A percentile compares a stretch with the other conserved stretches of the same genome.
These are phyloP conservation scores for Polymixis flavicincta DNA, from an alignment of 2,888 invertebrate species.

Conservation along the genomic window DNA sequence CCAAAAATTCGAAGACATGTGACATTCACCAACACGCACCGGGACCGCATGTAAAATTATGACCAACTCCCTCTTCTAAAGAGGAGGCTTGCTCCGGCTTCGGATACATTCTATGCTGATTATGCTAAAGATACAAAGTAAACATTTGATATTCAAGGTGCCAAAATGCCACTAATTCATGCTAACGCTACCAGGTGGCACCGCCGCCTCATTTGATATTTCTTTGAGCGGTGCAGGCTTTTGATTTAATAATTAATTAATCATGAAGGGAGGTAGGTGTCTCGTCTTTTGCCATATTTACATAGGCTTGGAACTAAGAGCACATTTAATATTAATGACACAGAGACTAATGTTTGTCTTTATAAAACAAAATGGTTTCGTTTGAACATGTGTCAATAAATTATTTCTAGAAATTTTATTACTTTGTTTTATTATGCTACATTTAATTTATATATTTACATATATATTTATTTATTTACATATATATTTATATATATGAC, in stretches of 20 bases:
- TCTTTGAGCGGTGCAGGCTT: constrained; percentile 20
- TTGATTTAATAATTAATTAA: constrained; percentile 10
- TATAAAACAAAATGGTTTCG: neutral
- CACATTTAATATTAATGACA: constrained; percentile 3
- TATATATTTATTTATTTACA: no score
- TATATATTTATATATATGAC: no score
- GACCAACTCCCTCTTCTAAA: no score
- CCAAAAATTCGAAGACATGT: no score
- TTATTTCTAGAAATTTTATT: neutral
- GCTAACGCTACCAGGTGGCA: constrained; percentile 9
- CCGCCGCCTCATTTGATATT: constrained; percentile 7
- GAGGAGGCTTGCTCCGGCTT: no score
- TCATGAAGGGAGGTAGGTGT: neutral
- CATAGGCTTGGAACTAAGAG: neutral
- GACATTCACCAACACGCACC: no score
- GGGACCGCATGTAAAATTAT: no score
- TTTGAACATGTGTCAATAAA: neutral
- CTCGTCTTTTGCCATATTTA: constrained; percentile 19
- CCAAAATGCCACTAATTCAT: constrained; percentile 17
- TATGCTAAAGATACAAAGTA: neutral
- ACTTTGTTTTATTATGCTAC: neutral
- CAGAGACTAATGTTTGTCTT: neutral
- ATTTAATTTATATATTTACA: no score
- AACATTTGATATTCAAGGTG: constrained; percentile 13
- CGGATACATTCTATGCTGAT: no score